phyloP scores from a whole-genome alignment of 30 jellyfish, hydroid and myxozoan genomes.

The Hydractinia echinata region DNA sequence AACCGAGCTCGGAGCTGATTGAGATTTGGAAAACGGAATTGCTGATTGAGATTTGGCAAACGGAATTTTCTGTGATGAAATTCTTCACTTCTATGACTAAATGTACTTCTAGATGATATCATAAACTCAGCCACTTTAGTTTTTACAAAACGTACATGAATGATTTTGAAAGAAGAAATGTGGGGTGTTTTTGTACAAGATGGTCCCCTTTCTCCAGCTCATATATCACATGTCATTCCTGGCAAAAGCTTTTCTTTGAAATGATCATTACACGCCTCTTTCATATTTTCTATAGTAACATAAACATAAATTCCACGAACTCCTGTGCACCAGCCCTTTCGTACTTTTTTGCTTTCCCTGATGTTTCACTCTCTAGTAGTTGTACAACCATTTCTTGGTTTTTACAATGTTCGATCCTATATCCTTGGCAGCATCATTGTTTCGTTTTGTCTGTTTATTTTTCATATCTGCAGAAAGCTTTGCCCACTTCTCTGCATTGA shows the following conservation, averaged over 20 bases:
- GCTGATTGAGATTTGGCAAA: neutral
- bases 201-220: constrained; percentile 49
- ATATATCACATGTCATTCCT: constrained; percentile 30
- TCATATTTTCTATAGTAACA: constrained; percentile 14
- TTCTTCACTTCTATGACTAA: neutral
- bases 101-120: neutral
- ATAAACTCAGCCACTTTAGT: constrained; percentile 9
- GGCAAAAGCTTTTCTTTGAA: constrained; percentile 19
- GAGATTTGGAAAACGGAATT: neutral
- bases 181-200: constrained; percentile 28
- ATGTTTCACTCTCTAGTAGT: constrained; percentile 28
- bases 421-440: constrained; percentile 1
- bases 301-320: constrained; percentile 27
- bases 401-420: neutral
- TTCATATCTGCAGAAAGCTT: neutral
- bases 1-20: neutral
- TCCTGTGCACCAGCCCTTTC: constrained; percentile 45
- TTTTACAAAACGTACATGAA: constrained; percentile 39
- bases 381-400: constrained; percentile 34
- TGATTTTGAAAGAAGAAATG: constrained; percentile 20
- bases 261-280: constrained; percentile 32
- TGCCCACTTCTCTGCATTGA: neutral
- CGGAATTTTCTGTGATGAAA: neutral
- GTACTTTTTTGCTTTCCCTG: constrained; percentile 47
- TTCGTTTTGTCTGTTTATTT: neutral